A percentile compares a stretch with the other conserved stretches of the same genome.
These are phyloP conservation scores for Lindbergichthys nudifrons DNA, from an alignment of 2,797 vertebrate genomes.

Conservation along the genomic window DNA sequence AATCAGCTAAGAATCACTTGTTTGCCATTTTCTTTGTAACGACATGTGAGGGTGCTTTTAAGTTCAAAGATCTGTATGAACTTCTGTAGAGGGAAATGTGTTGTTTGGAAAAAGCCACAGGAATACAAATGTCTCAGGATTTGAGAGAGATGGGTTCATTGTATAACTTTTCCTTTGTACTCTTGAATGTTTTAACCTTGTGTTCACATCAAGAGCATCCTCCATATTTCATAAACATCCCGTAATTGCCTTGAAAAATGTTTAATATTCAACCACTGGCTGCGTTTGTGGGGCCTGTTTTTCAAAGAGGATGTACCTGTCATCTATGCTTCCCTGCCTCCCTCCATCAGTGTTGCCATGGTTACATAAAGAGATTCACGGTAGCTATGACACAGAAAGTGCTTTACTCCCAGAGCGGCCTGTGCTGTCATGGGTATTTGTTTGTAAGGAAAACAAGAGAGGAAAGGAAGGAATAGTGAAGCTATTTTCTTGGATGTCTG, in stretches of 20 bases:
- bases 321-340: conserved; percentile 35
- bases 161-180: conserved; percentile 1
- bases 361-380: conserved; percentile 62
- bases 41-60: neutral
- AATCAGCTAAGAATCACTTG: neutral
- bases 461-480: conserved; percentile 21
- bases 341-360: conserved; percentile 68
- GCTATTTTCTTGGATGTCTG: neutral
- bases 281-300: conserved; percentile 29
- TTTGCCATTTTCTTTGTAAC: neutral
- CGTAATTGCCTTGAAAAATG: conserved; percentile 36
- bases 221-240: conserved; percentile 51
- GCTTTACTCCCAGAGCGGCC: conserved; percentile 38
- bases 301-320: conserved; percentile 53
- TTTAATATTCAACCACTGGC: conserved; percentile 56
- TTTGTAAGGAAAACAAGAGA: conserved; percentile 49
- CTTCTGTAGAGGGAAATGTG: neutral
- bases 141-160: conserved; percentile 16
- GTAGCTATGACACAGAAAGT: conserved; percentile 61
- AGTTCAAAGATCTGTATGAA: neutral
- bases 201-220: conserved; percentile 25
- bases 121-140: neutral
- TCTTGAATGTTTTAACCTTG: conserved; percentile 3
- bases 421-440: conserved; percentile 26
- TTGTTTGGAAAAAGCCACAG: conserved; percentile 1